Base-by-base conservation (phyloP, 64 coral and sea anemone species). In the Cladopsammia gracilis region DNA sequence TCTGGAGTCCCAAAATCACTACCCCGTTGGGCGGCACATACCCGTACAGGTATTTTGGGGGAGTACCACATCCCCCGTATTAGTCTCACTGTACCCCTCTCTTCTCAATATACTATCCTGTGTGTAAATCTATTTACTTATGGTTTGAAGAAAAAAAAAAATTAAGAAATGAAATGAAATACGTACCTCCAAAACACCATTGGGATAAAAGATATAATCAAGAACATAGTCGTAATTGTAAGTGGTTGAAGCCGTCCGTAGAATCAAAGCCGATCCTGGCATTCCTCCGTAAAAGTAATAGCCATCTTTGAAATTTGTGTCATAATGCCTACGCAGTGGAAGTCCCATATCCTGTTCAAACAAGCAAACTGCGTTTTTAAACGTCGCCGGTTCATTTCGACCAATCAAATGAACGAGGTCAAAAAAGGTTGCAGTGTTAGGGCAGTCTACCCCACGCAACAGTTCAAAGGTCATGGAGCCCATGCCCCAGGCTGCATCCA, bases 321-420 rank as follows among this genome's bases (percentile, higher is more conserved):
- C 77, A 22, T 91, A 91, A 91, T 91, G 89, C 70, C 89, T 60
- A 48, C 89, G 78, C 62, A 91, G 73, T 18, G 89, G 89, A 43
- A 91, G 84, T 68, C 94, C 94, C 19, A 68, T 96, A 48, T 96
- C 87, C 49, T 81, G 77, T 69, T 96, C 94, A 70, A 96, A 96
- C 18, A 91, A n/a, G 72, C 94, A 96, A 19, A 96, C 83, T 12
- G 70, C 71, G 60, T 96, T 96, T 16, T 80, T 62, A 34, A 92
- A 79, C 26, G 64, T 91, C 51, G 65, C 61, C 6, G 88, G 77
- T 11, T 46, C 64, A 0, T 60, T 60, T 18, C 66, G 69, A 10
- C 94, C 94, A 45, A 91, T 95, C 18, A 95, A 77, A 64, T 95
- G 88, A 14, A 76, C 60, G 8, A 92, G 83, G 14, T 95, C 79